These are phyloP conservation scores for Drosophila novamexicana DNA, from an alignment of 1,140 invertebrate species.

Conservation along the genomic window DNA sequence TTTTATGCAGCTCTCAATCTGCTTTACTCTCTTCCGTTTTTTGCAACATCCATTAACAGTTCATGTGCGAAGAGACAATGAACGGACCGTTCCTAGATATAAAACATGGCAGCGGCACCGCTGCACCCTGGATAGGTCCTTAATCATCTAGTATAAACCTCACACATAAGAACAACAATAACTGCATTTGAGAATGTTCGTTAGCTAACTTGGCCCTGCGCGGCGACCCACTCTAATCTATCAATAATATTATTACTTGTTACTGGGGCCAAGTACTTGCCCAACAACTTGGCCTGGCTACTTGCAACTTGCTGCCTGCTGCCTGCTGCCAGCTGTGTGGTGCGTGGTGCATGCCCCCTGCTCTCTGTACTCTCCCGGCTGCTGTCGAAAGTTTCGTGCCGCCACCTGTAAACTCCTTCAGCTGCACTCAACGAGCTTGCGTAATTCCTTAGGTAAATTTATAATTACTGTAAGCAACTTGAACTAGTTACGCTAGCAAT, in stretches of 20 bases:
- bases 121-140: not conserved
- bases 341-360: not conserved
- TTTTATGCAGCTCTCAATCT: slow-evolving; percentile 7
- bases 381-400: slow-evolving; percentile 17
- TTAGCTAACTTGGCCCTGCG: slow-evolving; percentile 12
- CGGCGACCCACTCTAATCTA: slow-evolving; percentile 64
- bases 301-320: slow-evolving; percentile 34
- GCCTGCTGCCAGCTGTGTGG: too few species aligned
- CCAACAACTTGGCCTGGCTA: slow-evolving; percentile 40
- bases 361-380: slow-evolving; percentile 28
- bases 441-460: slow-evolving; percentile 79
- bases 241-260: slow-evolving; percentile 76
- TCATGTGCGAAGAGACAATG: not conserved
- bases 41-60: slow-evolving; percentile 13
- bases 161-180: not conserved
- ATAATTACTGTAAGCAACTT: slow-evolving; percentile 79
- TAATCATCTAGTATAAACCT: slow-evolving; percentile 9
- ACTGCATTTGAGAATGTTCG: slow-evolving; percentile 15
- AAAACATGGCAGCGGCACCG: not conserved
- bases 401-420: slow-evolving; percentile 38
- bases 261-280: slow-evolving; percentile 32
- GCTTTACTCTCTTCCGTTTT: not conserved
- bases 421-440: slow-evolving; percentile 55
- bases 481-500: slow-evolving; percentile 70
- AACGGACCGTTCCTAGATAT: not conserved